Conservation (phyloP, 2,888 invertebrate genomes). For the Leptarthrus brevirostris region DNA sequence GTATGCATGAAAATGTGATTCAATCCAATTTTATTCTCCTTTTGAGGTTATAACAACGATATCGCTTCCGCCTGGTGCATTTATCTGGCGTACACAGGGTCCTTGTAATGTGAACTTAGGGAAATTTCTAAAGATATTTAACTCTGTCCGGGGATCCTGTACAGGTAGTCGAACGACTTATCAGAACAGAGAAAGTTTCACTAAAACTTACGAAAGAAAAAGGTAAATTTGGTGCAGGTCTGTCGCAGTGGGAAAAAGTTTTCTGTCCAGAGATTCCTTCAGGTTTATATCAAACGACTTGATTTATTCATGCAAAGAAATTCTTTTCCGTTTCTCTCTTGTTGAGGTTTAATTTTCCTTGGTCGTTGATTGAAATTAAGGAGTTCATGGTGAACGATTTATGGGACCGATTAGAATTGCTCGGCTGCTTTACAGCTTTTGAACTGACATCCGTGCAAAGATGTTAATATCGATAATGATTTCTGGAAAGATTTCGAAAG, state of each 20-base stretch:
- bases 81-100: not conserved
- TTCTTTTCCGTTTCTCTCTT: not conserved
- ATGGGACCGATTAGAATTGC: not conserved
- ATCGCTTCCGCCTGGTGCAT: not conserved
- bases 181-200: not conserved
- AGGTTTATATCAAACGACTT: not conserved
- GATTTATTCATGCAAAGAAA: not conserved
- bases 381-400: not conserved
- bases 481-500: constrained; percentile 26
- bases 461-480: constrained; percentile 38
- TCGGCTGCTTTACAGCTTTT: not conserved
- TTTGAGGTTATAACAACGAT: constrained; percentile 24
- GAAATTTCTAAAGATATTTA: not conserved
- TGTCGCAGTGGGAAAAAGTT: not conserved
- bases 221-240: not conserved
- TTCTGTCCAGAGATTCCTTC: not conserved
- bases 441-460: not conserved
- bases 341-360: too few species aligned
- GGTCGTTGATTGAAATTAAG: too few species aligned
- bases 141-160: not conserved
- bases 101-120: constrained; percentile 25
- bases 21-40: constrained; percentile 15
- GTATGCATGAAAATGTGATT: not conserved
- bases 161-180: not conserved
- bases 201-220: not conserved